Evolutionary conservation across 2,113 vertebrate species (phyloP).

Genomic region (Chaetorhynchus papuensis): DNA sequence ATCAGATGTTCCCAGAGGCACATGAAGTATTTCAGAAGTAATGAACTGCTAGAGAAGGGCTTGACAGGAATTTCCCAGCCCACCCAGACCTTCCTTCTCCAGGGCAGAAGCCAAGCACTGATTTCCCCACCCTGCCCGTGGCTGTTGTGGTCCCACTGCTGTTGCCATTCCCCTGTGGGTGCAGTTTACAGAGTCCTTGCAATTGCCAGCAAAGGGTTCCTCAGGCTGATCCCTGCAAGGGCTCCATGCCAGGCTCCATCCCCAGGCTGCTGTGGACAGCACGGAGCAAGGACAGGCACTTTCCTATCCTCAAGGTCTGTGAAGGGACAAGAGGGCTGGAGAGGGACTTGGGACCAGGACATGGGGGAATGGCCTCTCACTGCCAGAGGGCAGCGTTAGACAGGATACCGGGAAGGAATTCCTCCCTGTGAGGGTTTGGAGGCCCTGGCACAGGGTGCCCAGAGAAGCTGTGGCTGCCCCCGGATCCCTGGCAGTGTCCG

Average conservation of each 20-base stretch:
- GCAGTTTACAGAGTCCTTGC: background rate
- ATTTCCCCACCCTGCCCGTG: background rate
- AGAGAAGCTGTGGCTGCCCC: background rate
- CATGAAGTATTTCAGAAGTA: background rate
- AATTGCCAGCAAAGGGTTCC: background rate
- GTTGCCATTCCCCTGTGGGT: background rate
- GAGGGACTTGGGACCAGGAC: background rate
- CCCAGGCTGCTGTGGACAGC: background rate
- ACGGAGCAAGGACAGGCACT: background rate
- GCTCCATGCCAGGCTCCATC: background rate
- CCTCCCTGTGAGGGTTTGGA: rapidly evolving
- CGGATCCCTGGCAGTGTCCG: background rate
- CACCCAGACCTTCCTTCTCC: background rate
- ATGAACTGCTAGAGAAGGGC: background rate
- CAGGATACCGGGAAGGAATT: background rate
- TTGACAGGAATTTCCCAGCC: background rate
- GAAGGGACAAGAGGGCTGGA: background rate
- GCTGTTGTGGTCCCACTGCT: background rate
- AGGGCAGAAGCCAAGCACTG: background rate
- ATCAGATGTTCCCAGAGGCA: background rate
- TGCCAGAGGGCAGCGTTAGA: rapidly evolving
- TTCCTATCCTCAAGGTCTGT: background rate
- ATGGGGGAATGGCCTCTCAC: background rate
- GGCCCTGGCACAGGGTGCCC: background rate
- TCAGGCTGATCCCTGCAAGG: background rate